phyloP scores from a whole-genome alignment of 2,113 vertebrate species.

The Antigone vipio region DNA sequence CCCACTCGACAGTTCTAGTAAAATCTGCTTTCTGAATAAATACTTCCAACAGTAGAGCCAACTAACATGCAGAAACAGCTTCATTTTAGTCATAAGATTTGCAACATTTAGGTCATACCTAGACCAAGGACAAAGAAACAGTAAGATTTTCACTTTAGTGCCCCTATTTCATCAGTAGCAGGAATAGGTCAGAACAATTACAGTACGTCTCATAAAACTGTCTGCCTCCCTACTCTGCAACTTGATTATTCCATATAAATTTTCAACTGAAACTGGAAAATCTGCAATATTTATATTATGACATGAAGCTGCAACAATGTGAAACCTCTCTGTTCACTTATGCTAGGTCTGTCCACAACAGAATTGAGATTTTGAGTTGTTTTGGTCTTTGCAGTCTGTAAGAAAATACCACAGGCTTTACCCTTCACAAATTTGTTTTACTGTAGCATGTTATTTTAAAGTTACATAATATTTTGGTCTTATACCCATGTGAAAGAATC shows the following conservation, averaged over 20 bases:
- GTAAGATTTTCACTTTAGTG: conserved; percentile 4
- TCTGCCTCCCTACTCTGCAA: neutral
- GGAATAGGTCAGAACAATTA: conserved; percentile 27
- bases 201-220: neutral
- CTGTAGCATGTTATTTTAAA: neutral
- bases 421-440: neutral
- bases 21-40: neutral
- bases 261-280: conserved; percentile 18
- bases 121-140: neutral
- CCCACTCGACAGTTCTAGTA: neutral
- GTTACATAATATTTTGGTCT: neutral
- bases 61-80: neutral
- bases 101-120: neutral
- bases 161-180: neutral
- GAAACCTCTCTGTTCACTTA: neutral
- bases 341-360: neutral
- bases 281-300: neutral
- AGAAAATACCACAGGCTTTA: neutral
- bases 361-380: neutral
- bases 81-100: neutral
- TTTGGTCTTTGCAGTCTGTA: neutral
- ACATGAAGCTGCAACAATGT: neutral
- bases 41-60: neutral
- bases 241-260: conserved; percentile 23
- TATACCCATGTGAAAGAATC: neutral